Base-by-base conservation (phyloP, 2,888 invertebrate genomes). In the Synanthedon andrenaeformis region DNA sequence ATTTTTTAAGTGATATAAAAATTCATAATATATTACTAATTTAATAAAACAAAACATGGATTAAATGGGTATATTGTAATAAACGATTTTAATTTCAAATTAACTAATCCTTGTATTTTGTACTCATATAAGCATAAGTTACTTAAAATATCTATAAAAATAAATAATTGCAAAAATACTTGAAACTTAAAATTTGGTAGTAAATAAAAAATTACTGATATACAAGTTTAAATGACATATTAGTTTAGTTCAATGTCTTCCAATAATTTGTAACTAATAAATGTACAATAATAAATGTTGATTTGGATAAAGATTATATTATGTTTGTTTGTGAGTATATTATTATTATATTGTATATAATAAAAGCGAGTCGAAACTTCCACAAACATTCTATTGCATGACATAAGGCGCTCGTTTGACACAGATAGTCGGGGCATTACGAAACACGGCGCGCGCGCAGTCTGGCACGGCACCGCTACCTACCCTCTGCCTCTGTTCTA, bases 331-430 rank as follows among this genome's bases (percentile, higher is more conserved):
- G 35, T n/a, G n/a, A n/a, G n/a, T n/a, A n/a, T n/a, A n/a, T n/a
- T n/a, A n/a, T n/a, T n/a, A n/a, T n/a, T 23, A 23, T 5, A 23
- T 23, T 23, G 5, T 23, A 10, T 35, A 35, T 35, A 35, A 35
- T 35, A 35, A 35, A 35, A 35, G 35, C 35, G 35, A 35, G 35
- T 35, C 10, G 35, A 35, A 54, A 56, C 48, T 59, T 61, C 54
- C 55, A 57, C 55, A 53, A 35, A 68, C 69, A 69, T 72, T 76
- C 73, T 72, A 70, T 63, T 57, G 60, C 72, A 65, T 70, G 72
- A 74, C 74, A 72, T 70, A 74, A 68, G 72, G 62, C 70, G 69
- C 67, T 71, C 70, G 72, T 67, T 68, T 81, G 81, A 82, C 82
- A 82, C 66, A 82, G 76, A 80, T 80, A 67, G 69, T 62, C 17